These are phyloP conservation scores for Tinea semifulvella DNA, from an alignment of 2,888 invertebrate genomes.

Conservation along the genomic window DNA sequence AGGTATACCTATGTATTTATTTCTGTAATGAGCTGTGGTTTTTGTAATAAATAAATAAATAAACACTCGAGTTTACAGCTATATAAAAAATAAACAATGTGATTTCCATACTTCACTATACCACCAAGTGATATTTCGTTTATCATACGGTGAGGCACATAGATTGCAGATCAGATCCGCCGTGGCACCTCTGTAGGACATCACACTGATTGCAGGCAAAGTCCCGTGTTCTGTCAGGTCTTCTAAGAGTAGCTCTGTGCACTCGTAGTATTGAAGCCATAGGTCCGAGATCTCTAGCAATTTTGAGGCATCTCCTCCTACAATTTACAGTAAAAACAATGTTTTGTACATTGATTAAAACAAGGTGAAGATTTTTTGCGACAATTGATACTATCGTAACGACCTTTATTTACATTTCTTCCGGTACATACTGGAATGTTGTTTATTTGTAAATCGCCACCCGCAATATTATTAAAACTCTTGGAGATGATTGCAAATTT, in stretches of 20 bases:
- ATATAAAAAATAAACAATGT: constrained; percentile 10
- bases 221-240: constrained; percentile 34
- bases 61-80: too few relatives aligned
- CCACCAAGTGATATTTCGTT: constrained; percentile 33
- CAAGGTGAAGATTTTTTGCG: too few relatives aligned
- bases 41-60: too few relatives aligned
- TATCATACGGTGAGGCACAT: constrained; percentile 60
- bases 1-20: too few relatives aligned
- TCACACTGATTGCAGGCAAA: constrained; percentile 36
- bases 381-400: too few relatives aligned
- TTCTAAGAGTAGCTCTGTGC: constrained; percentile 35
- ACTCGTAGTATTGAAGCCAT: constrained; percentile 66
- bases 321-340: background rate
- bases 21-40: too few relatives aligned
- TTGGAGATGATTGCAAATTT: too few relatives aligned
- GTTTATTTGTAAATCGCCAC: too few relatives aligned
- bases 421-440: too few relatives aligned
- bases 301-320: constrained; percentile 27
- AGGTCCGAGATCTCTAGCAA: constrained; percentile 21
- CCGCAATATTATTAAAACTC: too few relatives aligned
- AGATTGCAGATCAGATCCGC: constrained; percentile 41
- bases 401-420: too few relatives aligned
- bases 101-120: constrained; percentile 45
- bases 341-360: too few relatives aligned
- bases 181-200: constrained; percentile 51